These are phyloP conservation scores for Drosophila recens DNA, from an alignment of 2,888 invertebrate genomes.

Conservation along the genomic window DNA sequence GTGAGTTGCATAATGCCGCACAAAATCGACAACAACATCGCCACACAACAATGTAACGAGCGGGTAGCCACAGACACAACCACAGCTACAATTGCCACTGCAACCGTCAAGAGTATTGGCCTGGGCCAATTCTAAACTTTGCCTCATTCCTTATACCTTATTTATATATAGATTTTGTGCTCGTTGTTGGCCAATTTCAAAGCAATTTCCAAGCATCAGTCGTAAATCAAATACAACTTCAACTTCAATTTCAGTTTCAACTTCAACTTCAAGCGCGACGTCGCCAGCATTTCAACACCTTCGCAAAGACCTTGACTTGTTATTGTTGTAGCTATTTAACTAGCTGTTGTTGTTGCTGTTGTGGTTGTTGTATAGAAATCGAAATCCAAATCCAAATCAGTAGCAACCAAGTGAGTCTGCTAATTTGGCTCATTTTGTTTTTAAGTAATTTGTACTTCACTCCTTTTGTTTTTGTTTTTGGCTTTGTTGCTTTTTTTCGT, in stretches of 20 bases:
- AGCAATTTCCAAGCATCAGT: constrained; percentile 77
- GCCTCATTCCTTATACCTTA: constrained; percentile 63
- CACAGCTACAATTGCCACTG: constrained; percentile 20
- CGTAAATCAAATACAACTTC: constrained; percentile 74
- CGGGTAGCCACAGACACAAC: constrained; percentile 13
- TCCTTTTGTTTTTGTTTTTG: constrained; percentile 44
- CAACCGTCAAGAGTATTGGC: constrained; percentile 31
- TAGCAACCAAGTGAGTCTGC: constrained; percentile 76
- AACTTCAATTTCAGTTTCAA: constrained; percentile 62
- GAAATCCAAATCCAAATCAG: constrained; percentile 72
- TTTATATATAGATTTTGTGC: constrained; percentile 20
- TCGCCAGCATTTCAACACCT: constrained; percentile 76
- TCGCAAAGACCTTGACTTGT: constrained; percentile 76
- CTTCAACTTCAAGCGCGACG: constrained; percentile 41
- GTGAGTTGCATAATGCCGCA: constrained; percentile 81
- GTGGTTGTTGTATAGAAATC: constrained; percentile 62
- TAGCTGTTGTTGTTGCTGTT: constrained; percentile 21
- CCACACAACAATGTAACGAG: constrained; percentile 19
- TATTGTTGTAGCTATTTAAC: constrained; percentile 24
- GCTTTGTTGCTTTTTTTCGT: constrained; percentile 12
- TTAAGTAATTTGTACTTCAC: constrained; percentile 78
- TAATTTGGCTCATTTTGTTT: constrained; percentile 80
- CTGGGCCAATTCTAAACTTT: constrained; percentile 70
- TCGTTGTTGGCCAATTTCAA: constrained; percentile 69
- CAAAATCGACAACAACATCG: constrained; percentile 70